Evolutionary conservation across 1,140 invertebrate species (phyloP).

Genomic region (Pemphigus obesinymphae): DNA sequence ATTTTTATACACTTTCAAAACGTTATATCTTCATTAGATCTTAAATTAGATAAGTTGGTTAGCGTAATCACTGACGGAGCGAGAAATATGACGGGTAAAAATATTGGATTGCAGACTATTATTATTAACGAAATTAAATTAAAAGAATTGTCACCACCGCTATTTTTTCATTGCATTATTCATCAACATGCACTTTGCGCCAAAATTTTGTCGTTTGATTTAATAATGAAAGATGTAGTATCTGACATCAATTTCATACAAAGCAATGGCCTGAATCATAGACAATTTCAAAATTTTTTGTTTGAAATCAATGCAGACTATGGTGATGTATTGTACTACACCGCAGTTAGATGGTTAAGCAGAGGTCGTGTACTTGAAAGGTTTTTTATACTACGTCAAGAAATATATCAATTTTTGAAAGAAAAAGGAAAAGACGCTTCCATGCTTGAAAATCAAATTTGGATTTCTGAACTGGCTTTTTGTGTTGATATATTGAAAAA

Average conservation of each 20-base stretch:
- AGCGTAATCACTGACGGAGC: slow-evolving; percentile 1
- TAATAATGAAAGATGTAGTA: slow-evolving; percentile 15
- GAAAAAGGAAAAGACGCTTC: too few relatives aligned
- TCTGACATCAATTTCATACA: background rate
- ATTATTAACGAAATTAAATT: slow-evolving; percentile 7
- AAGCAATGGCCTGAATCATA: background rate
- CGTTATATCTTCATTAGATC: slow-evolving; percentile 16
- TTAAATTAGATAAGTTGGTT: slow-evolving; percentile 12
- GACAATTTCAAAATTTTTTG: slow-evolving; percentile 9
- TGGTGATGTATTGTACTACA: background rate
- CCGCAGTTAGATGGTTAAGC: background rate
- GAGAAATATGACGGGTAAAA: slow-evolving; percentile 10
- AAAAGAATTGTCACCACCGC: slow-evolving; percentile 5
- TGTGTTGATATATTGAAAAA: too few relatives aligned
- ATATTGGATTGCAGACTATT: background rate
- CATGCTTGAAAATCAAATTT: too few relatives aligned
- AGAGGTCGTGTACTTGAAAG: background rate
- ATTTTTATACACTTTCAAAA: slow-evolving; percentile 14
- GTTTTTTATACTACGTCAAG: background rate
- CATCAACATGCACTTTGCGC: background rate
- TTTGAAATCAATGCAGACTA: background rate
- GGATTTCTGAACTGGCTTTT: too few relatives aligned
- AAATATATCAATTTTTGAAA: too few relatives aligned
- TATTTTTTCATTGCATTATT: slow-evolving; percentile 28
- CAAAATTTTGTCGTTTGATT: background rate